phyloP scores from a whole-genome alignment of 2,113 vertebrate genomes.

The Aphyosemion australe region DNA sequence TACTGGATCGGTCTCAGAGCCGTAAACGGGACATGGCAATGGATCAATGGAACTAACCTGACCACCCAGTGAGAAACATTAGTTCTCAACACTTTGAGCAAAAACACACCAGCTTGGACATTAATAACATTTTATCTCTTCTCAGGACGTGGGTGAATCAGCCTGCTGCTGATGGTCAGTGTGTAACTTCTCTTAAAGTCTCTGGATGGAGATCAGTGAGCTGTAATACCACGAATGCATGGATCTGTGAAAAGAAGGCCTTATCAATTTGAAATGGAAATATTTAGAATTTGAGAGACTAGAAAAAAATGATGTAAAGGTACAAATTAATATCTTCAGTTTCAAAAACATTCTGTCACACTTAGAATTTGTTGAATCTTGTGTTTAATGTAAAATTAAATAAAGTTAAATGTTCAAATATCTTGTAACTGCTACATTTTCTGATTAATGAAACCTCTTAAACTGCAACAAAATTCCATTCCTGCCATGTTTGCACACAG shows the following conservation, averaged over 20 bases:
- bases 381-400: too few relatives aligned
- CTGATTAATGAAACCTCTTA: too few relatives aligned
- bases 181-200: neutral
- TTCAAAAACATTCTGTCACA: too few relatives aligned
- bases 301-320: neutral
- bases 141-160: slow-evolving; percentile 9
- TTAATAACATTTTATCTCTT: neutral
- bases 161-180: neutral
- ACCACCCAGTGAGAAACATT: neutral
- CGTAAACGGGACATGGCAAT: slow-evolving; percentile 28
- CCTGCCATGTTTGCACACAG: too few relatives aligned
- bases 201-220: neutral
- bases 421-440: too few relatives aligned
- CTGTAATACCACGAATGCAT: accelerated
- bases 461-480: too few relatives aligned
- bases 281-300: neutral
- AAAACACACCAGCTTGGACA: neutral
- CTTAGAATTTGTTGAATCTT: too few relatives aligned
- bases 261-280: neutral
- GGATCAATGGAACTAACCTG: slow-evolving; percentile 21
- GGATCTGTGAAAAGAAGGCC: slow-evolving; percentile 1
- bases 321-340: too few relatives aligned
- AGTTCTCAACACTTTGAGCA: neutral
- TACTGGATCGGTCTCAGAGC: slow-evolving; percentile 49
- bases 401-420: too few relatives aligned